phyloP scores from a whole-genome alignment of 2,113 vertebrate species.

The Vireo altiloquus region DNA sequence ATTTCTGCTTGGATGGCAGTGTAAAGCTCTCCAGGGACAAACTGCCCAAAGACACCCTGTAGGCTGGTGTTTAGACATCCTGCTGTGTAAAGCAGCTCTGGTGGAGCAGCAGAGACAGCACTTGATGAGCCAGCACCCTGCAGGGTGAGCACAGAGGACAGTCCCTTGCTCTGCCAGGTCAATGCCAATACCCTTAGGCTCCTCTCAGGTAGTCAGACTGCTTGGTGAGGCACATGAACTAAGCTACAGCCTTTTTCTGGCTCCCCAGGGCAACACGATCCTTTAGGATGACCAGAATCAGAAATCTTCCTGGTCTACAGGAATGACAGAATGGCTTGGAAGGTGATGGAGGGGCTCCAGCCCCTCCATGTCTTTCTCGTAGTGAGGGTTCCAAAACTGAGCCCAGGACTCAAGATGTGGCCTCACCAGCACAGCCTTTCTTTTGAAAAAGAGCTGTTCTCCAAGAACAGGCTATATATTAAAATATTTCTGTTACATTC shows the following conservation, averaged over 20 bases:
- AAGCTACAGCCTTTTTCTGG: background rate
- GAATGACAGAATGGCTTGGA: background rate
- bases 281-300: background rate
- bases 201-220: background rate
- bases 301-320: background rate
- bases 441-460: background rate
- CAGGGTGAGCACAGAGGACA: background rate
- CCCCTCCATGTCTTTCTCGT: background rate
- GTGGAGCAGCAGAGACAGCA: background rate
- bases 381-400: background rate
- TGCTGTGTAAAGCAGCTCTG: background rate
- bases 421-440: background rate
- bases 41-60: background rate
- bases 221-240: background rate
- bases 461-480: background rate
- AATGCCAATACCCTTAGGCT: background rate
- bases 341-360: too few species aligned
- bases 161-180: background rate
- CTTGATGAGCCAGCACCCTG: background rate
- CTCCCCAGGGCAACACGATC: background rate
- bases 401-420: background rate
- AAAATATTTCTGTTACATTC: background rate
- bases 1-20: background rate
- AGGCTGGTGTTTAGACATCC: background rate
- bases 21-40: background rate